Evolutionary conservation across 2,797 vertebrate species (phyloP).

Genomic region (Anisognathus igniventris): DNA sequence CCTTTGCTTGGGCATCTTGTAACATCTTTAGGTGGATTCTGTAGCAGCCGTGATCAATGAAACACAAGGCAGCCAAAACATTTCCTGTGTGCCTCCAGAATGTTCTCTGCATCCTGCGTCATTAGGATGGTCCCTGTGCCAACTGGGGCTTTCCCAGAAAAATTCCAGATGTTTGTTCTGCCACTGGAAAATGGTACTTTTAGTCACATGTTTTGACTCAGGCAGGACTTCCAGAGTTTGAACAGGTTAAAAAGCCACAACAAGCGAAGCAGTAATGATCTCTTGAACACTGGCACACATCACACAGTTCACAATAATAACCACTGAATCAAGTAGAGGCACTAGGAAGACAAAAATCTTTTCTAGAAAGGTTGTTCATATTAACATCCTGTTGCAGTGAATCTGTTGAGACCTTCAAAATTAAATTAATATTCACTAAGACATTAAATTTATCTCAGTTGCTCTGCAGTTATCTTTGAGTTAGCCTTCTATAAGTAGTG

Average conservation of each 20-base stretch:
- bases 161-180: neutral
- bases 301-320: neutral
- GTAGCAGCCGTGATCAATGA: neutral
- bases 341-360: neutral
- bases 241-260: neutral
- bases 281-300: neutral
- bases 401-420: neutral
- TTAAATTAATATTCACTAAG: neutral
- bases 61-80: neutral
- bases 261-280: neutral
- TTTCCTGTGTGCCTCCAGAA: neutral
- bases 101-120: neutral
- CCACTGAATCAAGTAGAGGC: neutral
- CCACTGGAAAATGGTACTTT: neutral
- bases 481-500: neutral
- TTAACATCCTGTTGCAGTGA: neutral
- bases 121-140: neutral
- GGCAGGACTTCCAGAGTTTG: neutral
- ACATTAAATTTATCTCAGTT: neutral
- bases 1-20: neutral
- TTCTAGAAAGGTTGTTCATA: neutral
- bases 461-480: neutral
- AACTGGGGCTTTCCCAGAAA: neutral
- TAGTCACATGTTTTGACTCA: neutral
- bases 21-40: neutral